A percentile compares a stretch with the other conserved stretches of the same genome.
phyloP scores from a whole-genome alignment of 64 coral and sea anemone species.

The Dendronephthya gigantea region DNA sequence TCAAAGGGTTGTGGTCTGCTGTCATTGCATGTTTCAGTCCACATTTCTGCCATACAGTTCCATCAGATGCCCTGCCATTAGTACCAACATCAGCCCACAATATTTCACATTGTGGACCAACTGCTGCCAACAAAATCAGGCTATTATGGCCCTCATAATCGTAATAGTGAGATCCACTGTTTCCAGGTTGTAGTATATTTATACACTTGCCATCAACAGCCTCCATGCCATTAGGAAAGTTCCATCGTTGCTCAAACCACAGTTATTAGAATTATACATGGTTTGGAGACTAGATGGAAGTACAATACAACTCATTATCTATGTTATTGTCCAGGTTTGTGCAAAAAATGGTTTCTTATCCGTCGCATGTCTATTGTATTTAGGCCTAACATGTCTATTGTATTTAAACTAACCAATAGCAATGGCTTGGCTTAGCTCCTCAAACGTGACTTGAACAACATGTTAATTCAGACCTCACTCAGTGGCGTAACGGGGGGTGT shows the following conservation, averaged over 20 bases:
- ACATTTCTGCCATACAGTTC: constrained; percentile 17
- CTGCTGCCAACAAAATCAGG: neutral
- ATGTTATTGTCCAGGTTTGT: too few relatives aligned
- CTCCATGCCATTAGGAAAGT: neutral
- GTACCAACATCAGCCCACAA: neutral
- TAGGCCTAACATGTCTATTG: too few relatives aligned
- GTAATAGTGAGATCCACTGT: neutral
- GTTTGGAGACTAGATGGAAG: too few relatives aligned
- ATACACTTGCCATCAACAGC: neutral
- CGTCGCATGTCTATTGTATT: too few relatives aligned
- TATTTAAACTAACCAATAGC: too few relatives aligned
- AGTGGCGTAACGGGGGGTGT: too few relatives aligned
- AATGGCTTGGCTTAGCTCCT: too few relatives aligned
- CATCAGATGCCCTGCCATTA: constrained; percentile 31
- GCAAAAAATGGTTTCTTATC: too few relatives aligned
- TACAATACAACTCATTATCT: too few relatives aligned
- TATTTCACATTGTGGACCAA: neutral
- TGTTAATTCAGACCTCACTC: too few relatives aligned
- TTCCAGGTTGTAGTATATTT: neutral
- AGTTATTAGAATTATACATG: too few relatives aligned
- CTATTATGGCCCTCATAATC: neutral
- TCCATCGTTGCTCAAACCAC: neutral
- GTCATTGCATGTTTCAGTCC: neutral
- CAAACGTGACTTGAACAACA: too few relatives aligned
- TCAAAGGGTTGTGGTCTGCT: constrained; percentile 11